These are phyloP conservation scores for Himalopsyche anomala DNA, from an alignment of 2,888 invertebrate species.

Conservation along the genomic window DNA sequence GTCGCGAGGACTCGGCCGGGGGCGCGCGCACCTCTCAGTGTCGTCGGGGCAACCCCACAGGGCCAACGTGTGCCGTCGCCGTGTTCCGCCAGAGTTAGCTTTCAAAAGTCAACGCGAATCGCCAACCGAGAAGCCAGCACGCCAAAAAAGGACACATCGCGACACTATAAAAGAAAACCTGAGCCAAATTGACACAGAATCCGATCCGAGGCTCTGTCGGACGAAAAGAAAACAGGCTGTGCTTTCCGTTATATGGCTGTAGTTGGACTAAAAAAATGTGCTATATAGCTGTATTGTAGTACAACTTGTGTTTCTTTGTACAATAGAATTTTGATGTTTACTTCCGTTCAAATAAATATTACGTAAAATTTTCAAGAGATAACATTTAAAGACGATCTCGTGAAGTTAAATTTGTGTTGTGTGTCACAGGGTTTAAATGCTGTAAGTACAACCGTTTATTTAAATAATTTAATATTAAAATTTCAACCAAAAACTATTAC, in stretches of 20 bases:
- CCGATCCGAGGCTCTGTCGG: neutral
- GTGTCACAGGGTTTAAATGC: constrained; percentile 54
- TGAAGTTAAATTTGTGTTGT: constrained; percentile 50
- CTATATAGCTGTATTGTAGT: constrained; percentile 36
- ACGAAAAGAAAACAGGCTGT: constrained; percentile 26
- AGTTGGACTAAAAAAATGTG: constrained; percentile 9
- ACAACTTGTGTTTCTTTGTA: constrained; percentile 50
- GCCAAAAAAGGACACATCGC: constrained; percentile 38
- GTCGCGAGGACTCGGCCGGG: constrained; percentile 52
- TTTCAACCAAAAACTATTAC: neutral
- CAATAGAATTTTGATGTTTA: constrained; percentile 60
- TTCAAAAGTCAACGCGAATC: constrained; percentile 38
- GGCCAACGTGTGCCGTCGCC: constrained; percentile 52
- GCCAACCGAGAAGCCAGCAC: constrained; percentile 53
- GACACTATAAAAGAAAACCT: constrained; percentile 37
- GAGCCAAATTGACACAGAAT: neutral
- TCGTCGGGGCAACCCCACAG: constrained; percentile 65
- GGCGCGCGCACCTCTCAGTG: constrained; percentile 66
- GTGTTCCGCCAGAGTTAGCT: constrained; percentile 40
- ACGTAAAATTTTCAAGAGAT: constrained; percentile 33
- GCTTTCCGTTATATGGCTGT: constrained; percentile 26
- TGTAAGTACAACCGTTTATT: constrained; percentile 54
- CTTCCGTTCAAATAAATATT: constrained; percentile 45
- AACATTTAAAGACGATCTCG: constrained; percentile 43
- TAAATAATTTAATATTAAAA: neutral